Percentiles rank a stretch among this genome's conserved stretches.
Conservation (phyloP, 2,113 vertebrate genomes). For the Actenoides lindsayi region DNA sequence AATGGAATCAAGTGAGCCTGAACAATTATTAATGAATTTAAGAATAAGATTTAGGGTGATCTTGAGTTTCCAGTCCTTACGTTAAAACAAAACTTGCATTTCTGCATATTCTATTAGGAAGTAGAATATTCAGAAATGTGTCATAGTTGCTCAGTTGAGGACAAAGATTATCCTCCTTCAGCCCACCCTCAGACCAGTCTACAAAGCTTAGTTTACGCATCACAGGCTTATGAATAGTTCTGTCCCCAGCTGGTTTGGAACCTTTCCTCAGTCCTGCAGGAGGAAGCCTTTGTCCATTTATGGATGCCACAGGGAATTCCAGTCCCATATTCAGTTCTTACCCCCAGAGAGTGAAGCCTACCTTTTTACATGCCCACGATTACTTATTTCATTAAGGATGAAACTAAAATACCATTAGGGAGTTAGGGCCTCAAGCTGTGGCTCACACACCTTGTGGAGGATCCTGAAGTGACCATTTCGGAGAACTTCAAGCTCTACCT, state of each 20-base stretch:
- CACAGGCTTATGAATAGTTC: neutral
- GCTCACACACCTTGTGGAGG: neutral
- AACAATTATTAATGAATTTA: neutral
- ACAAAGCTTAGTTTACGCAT: neutral
- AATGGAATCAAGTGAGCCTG: neutral
- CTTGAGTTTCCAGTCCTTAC: neutral
- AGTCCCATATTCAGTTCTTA: neutral
- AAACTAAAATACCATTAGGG: neutral
- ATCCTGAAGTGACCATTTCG: slow-evolving; percentile 12
- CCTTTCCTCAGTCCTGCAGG: neutral
- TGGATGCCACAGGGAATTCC: neutral
- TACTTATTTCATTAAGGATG: neutral
- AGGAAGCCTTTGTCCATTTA: neutral
- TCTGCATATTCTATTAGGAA: neutral
- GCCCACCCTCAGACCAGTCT: neutral
- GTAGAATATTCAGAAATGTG: too few species aligned
- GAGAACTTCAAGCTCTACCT: slow-evolving; percentile 6
- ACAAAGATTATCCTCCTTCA: neutral
- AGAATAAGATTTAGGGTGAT: neutral
- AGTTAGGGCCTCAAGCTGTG: neutral
- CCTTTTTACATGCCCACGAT: neutral
- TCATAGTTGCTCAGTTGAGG: neutral
- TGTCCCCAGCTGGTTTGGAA: neutral
- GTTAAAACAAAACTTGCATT: neutral
- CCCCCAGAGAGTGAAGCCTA: neutral